Conservation (phyloP, 2,797 vertebrate genomes). For the Cossypha niveicapilla region DNA sequence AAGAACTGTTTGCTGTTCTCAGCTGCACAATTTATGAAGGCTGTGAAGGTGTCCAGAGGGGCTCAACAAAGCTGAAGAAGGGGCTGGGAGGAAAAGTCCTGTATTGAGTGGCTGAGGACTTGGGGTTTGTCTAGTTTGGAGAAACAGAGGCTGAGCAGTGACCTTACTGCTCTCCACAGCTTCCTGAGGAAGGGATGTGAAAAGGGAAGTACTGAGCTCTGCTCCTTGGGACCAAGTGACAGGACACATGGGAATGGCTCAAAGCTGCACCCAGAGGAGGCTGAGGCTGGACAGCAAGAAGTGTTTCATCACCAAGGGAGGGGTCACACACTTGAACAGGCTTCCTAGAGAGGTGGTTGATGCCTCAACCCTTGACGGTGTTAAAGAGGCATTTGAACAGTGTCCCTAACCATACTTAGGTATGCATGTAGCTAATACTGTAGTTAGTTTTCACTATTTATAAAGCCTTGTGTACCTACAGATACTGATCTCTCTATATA, state of each 20-base stretch:
- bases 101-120: background rate
- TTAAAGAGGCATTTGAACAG: background rate
- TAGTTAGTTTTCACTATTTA: background rate
- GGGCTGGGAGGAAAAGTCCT: background rate
- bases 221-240: background rate
- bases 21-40: background rate
- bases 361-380: background rate
- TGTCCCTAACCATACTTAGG: fast-evolving
- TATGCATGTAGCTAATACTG: background rate
- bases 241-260: background rate
- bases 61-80: background rate
- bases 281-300: background rate
- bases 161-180: background rate
- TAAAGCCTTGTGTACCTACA: background rate
- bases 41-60: background rate
- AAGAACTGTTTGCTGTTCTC: background rate
- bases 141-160: background rate
- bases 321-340: background rate
- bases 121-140: background rate
- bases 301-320: background rate
- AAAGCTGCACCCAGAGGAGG: fast-evolving
- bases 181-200: background rate
- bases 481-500: background rate
- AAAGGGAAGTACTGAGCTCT: background rate
- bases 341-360: background rate